Evolutionary conservation across 2,113 vertebrate genomes (phyloP).

Genomic region (Hypanus sabinus): DNA sequence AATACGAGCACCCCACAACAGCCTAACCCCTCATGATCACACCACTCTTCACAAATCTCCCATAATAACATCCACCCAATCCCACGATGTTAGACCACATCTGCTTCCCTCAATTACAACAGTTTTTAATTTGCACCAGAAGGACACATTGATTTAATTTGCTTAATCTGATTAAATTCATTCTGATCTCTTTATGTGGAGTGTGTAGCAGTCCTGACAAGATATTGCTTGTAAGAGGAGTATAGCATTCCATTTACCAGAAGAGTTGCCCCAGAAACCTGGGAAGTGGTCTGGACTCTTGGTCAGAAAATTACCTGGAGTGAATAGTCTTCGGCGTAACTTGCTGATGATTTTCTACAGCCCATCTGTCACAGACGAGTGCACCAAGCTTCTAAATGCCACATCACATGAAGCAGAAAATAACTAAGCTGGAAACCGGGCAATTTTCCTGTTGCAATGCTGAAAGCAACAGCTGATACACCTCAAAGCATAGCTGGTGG

Average conservation of each 20-base stretch:
- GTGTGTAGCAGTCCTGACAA: neutral
- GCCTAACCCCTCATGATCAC: too few species aligned
- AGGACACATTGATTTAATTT: too few species aligned
- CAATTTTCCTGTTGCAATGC: too few species aligned
- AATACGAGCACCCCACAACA: too few species aligned
- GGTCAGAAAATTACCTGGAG: neutral
- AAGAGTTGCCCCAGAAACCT: neutral
- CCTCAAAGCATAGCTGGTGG: neutral
- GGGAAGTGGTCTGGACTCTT: neutral
- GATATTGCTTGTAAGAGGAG: neutral
- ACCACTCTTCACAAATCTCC: too few species aligned
- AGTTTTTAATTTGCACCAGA: too few species aligned
- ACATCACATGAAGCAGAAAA: neutral
- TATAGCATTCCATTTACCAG: neutral
- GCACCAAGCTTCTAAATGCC: neutral
- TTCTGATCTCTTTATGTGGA: neutral
- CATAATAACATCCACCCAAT: too few species aligned
- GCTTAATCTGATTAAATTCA: neutral
- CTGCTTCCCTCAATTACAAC: too few species aligned
- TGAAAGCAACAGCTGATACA: neutral
- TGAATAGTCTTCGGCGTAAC: neutral
- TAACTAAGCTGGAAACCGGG: neutral
- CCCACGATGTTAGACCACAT: too few species aligned
- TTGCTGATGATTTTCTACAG: neutral
- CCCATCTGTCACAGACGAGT: neutral